phyloP scores from a whole-genome alignment of 2,888 invertebrate genomes.

The Oligia strigilis region DNA sequence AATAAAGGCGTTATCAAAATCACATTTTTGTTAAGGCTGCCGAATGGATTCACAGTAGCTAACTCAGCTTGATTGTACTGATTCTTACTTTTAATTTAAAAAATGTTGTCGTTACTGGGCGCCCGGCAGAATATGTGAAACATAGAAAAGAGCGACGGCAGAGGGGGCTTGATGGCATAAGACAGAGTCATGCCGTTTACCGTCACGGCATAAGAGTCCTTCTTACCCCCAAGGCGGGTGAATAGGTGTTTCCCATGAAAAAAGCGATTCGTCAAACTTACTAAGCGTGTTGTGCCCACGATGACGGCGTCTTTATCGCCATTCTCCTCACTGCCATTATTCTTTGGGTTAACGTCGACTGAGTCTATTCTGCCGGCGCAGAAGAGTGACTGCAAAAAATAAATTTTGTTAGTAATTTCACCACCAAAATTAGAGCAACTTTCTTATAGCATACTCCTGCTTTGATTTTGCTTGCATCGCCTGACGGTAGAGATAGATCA shows the following conservation, averaged over 20 bases:
- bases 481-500: background rate
- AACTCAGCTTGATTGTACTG: background rate
- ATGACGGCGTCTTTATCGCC: constrained; percentile 78
- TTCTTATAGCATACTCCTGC: background rate
- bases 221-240: too few species aligned
- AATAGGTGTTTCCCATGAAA: background rate
- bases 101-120: too few species aligned
- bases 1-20: background rate
- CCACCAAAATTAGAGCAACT: background rate
- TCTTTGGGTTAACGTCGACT: constrained; percentile 68
- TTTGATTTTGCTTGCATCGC: background rate
- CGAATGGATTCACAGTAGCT: background rate
- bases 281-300: constrained; percentile 81
- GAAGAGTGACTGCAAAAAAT: constrained; percentile 76
- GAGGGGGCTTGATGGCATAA: too few species aligned
- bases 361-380: constrained; percentile 82
- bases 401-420: background rate
- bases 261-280: constrained; percentile 62
- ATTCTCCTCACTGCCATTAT: constrained; percentile 68
- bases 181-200: background rate
- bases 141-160: background rate
- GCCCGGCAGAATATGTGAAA: too few species aligned
- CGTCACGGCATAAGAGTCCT: too few species aligned
- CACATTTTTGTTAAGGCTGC: background rate
- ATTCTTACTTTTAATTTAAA: background rate